Base-by-base conservation (phyloP, 2,888 invertebrate species). In the Saturnia pavonia region DNA sequence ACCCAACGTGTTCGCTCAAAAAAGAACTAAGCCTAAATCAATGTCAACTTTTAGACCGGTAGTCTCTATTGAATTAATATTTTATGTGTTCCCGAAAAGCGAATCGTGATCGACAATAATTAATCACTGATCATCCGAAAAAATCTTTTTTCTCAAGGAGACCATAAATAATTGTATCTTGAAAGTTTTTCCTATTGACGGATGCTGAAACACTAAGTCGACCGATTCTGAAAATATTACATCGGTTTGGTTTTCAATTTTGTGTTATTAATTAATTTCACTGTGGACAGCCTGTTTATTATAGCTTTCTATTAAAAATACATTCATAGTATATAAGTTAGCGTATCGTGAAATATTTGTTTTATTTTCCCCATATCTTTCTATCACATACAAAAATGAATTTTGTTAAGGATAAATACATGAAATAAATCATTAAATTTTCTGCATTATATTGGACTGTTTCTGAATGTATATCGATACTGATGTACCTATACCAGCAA, bases 51-150 rank as follows among this genome's bases (percentile, higher is more conserved):
- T 27, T 27, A 60, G 25, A 27, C 27, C 57, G 27, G 57, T 27
- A 54, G 22, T 54, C 54, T 12, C 12, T 54, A 25, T 14, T 27
- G 65, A 51, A 65, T 65, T 45, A 69, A 69, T 69, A 65, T 57
- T 65, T 69, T 63, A 51, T 40, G 22, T 40, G 22, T 48, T 48
- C 42, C 69, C n/a, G 40, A 65, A 34, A 51, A 22, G 66, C 22
- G 66, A 69, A 69, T 65, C 48, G 22, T 16, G 51, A 40, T 51
- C 45, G 65, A 4, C 22, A 66, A 69, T 51, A 69, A 69, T 69
- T 69, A 66, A 69, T 69, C 40, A 69, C 69, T 48, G 48, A 65
- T 65, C 43, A 51, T 66, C 34, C 69, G 48, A 65, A 51, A 22
- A 51, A 40, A 60, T 45, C 34, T 34, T 60, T 60, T 25, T 27